Evolutionary conservation across 2,888 invertebrate species (phyloP).

Genomic region (Spisula solida): DNA sequence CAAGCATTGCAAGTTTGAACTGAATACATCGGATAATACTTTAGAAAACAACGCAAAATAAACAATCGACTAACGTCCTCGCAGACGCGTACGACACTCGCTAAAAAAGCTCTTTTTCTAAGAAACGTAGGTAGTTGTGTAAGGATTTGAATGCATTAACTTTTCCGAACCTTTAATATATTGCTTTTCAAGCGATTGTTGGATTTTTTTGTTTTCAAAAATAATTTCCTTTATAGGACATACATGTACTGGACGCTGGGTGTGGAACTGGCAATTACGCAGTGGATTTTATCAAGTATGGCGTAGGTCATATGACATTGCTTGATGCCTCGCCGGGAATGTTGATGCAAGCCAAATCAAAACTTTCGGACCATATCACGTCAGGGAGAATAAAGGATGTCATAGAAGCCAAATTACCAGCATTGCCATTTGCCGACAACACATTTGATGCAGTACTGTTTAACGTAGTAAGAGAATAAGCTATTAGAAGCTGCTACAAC

Average conservation of each 20-base stretch:
- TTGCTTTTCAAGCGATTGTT: too few relatives aligned
- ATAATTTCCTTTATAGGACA: slow-evolving; percentile 32
- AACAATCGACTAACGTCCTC: too few relatives aligned
- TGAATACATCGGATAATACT: too few relatives aligned
- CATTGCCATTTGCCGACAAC: slow-evolving; percentile 54
- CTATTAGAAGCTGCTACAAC: too few relatives aligned
- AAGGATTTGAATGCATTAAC: too few relatives aligned
- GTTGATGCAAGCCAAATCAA: slow-evolving; percentile 57
- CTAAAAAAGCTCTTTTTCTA: too few relatives aligned
- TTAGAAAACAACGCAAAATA: too few relatives aligned
- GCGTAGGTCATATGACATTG: slow-evolving; percentile 49
- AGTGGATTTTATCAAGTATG: slow-evolving; percentile 43
- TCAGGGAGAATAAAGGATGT: slow-evolving; percentile 28
- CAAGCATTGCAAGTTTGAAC: too few relatives aligned
- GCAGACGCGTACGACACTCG: too few relatives aligned
- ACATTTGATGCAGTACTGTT: slow-evolving; percentile 64
- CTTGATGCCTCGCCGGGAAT: slow-evolving; percentile 61
- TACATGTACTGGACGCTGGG: slow-evolving; percentile 62
- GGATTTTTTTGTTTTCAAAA: not conserved
- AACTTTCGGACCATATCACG: slow-evolving; percentile 33
- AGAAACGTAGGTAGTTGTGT: too few relatives aligned
- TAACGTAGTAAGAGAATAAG: slow-evolving; percentile 44
- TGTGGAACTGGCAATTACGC: slow-evolving; percentile 59
- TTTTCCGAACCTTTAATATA: too few relatives aligned
- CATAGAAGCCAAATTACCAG: slow-evolving; percentile 40